A percentile compares a stretch with the other conserved stretches of the same genome.
These are phyloP conservation scores for Serripes groenlandicus DNA, from an alignment of 2,888 invertebrate species.

Conservation along the genomic window DNA sequence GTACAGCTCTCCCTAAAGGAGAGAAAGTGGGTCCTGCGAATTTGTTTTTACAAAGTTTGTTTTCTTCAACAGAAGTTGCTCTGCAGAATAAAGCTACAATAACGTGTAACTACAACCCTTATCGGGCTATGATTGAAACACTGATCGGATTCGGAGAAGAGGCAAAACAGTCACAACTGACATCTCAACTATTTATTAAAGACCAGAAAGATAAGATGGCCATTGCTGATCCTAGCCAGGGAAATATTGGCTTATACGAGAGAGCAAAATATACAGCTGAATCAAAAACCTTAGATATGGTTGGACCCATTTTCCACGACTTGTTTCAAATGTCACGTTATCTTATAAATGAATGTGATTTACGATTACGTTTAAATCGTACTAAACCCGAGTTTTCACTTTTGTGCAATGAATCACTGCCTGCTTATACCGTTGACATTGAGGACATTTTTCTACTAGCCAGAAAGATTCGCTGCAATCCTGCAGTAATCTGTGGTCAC, in stretches of 20 bases:
- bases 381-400: not conserved
- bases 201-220: constrained; percentile 5
- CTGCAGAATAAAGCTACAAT: too few species aligned
- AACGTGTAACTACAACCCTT: too few species aligned
- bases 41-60: too few species aligned
- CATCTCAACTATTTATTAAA: constrained; percentile 8
- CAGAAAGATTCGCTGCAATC: constrained; percentile 53
- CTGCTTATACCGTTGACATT: constrained; percentile 5
- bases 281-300: not conserved
- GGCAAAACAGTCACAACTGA: constrained; percentile 22
- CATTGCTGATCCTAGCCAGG: not conserved
- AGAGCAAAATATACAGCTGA: not conserved
- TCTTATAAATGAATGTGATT: constrained; percentile 5
- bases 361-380: not conserved
- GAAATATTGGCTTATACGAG: constrained; percentile 9
- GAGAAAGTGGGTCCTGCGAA: too few species aligned
- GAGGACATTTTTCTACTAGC: constrained; percentile 25
- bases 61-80: too few species aligned
- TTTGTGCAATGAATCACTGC: not conserved
- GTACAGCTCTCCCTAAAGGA: constrained; percentile 1
- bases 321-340: constrained; percentile 3
- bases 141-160: constrained; percentile 24
- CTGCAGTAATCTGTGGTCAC: constrained; percentile 49
- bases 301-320: constrained; percentile 12
- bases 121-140: constrained; percentile 20